Evolutionary conservation across 1,140 invertebrate genomes (phyloP).

Genomic region (Zaprionus lachaisei): DNA sequence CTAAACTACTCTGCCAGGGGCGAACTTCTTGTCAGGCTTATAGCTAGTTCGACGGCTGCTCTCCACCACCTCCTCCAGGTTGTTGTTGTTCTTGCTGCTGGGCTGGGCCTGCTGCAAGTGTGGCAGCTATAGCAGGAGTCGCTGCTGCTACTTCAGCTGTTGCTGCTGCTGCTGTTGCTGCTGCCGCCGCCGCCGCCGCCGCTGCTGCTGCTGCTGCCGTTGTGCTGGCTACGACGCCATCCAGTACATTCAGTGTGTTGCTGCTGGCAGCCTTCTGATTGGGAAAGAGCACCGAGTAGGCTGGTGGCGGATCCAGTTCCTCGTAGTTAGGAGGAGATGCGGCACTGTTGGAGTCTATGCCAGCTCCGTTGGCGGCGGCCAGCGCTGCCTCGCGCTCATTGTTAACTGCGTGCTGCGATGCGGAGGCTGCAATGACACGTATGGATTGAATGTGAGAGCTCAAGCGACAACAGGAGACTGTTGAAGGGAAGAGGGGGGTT

Average conservation of each 20-base stretch:
- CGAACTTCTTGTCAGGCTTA: conserved; percentile 69
- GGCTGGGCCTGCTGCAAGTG: conserved; percentile 15
- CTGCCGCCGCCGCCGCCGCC: conserved; percentile 30
- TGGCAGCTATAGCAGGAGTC: conserved; percentile 34
- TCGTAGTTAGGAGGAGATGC: conserved; percentile 79
- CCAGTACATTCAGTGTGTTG: conserved; percentile 68
- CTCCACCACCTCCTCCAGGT: conserved; percentile 35
- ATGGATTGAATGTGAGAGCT: conserved; percentile 84
- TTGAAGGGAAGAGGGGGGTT: neutral
- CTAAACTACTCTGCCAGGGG: conserved; percentile 63
- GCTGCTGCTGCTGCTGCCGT: conserved; percentile 59
- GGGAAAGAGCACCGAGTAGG: conserved; percentile 83
- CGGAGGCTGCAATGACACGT: conserved; percentile 82
- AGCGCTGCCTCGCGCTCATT: conserved; percentile 81
- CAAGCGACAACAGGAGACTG: conserved; percentile 83
- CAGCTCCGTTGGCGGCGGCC: conserved; percentile 64
- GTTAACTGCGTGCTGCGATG: conserved; percentile 80
- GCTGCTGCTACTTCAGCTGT: conserved; percentile 31
- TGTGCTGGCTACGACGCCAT: conserved; percentile 60
- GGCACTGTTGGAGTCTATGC: conserved; percentile 53
- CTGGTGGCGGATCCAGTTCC: conserved; percentile 82
- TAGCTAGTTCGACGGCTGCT: conserved; percentile 64
- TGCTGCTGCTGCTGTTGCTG: conserved; percentile 27
- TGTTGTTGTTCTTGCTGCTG: conserved; percentile 28
- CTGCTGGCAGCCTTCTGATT: conserved; percentile 82